Percentiles rank a stretch among this genome's conserved stretches.
These are phyloP conservation scores for Cyprichromis sp. DNA, from an alignment of 2,113 vertebrate species.

Conservation along the genomic window DNA sequence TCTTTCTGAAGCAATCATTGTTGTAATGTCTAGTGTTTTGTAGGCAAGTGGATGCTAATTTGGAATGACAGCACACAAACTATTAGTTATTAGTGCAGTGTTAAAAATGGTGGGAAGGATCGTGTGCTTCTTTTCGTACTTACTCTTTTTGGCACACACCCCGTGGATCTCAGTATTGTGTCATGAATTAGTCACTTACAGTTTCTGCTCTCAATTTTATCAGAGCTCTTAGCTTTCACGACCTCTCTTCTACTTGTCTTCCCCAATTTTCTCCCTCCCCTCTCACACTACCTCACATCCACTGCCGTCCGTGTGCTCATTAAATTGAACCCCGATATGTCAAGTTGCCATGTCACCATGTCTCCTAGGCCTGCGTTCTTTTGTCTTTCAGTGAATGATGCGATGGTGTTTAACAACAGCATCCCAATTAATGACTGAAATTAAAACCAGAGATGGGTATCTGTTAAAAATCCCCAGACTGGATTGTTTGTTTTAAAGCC, in stretches of 20 bases:
- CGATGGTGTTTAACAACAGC: neutral
- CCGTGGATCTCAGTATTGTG: neutral
- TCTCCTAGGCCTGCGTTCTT: neutral
- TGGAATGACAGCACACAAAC: neutral
- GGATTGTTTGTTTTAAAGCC: neutral
- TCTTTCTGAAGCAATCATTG: neutral
- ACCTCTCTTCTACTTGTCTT: neutral
- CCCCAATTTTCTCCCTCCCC: neutral
- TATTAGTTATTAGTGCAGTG: neutral
- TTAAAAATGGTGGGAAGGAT: neutral
- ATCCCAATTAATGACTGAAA: neutral
- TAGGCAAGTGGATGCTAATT: neutral
- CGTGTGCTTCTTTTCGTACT: neutral
- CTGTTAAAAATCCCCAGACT: neutral
- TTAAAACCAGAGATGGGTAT: neutral
- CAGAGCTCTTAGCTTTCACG: neutral
- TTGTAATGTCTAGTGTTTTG: neutral
- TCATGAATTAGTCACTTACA: neutral
- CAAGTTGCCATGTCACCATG: neutral
- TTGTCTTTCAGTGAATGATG: neutral
- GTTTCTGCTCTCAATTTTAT: neutral
- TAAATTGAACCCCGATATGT: neutral
- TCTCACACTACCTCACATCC: neutral
- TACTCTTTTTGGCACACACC: neutral
- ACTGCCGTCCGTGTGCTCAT: neutral